Evolutionary conservation across 2,113 vertebrate genomes (phyloP), one percentile per base, ranked within the genome.

Genomic region (Cochlearius cochlearius): DNA sequence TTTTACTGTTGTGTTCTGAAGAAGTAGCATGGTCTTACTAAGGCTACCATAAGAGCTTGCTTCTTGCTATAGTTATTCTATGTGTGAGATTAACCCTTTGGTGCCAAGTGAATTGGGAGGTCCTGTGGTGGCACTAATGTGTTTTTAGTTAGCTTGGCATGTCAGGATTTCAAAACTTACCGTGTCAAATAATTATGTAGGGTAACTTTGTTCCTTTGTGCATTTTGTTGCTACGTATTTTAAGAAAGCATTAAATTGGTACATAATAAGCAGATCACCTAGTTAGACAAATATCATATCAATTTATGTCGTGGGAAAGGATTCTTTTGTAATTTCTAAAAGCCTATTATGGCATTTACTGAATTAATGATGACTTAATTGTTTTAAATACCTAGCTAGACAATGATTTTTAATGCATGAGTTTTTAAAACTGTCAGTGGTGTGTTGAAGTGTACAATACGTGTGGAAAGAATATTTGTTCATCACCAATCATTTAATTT

Each of bases 1-100:
- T 97, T 97, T 90, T 94, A 96, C 97, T 91, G 97, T 96, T 97
- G 96, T 98, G 96, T 97, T 98, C 92, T 97, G 94, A 98, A 97
- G 95, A 94, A 96, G 89, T 58, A 89, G 92, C 64, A 52, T 76
- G 73, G 92, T 97, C 93, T 97, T 90, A 73, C 56, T 90, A 90
- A 90, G 95, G 90, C 86, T 96, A 81, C 90, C 23, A 1, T 79
- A 88, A 97, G 96, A 96, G 76, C 86, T 78, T 43, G 45, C 79
- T 90, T 85, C 94, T 95, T 72, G 81, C 71, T 91, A 74, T 84
- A 85, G 18, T 97, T 96, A 93, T 80, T 97, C 82, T 90, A 92
- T 34, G 49, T 60, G 47, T 56, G 83, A 78, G 25, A 87, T 98
- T 97, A 98, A 97, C 97, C 85, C 96, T 75, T 92, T 9, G 53